Evolutionary conservation across 2,797 vertebrate genomes (phyloP).

Genomic region (Sandelia bainsii): DNA sequence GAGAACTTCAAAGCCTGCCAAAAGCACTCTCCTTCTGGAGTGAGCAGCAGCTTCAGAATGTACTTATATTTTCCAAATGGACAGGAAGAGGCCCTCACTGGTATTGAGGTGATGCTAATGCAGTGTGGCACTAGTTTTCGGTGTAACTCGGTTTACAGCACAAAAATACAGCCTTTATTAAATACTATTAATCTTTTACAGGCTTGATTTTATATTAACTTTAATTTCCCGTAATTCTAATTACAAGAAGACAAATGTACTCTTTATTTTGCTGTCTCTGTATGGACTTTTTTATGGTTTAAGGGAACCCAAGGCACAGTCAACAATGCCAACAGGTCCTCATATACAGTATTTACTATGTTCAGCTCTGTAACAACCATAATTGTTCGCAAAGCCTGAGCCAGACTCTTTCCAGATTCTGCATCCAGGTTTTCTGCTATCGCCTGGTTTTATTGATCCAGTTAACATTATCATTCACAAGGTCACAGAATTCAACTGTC

Average conservation of each 20-base stretch:
- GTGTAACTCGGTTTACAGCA: conserved; percentile 56
- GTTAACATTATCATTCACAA: conserved; percentile 65
- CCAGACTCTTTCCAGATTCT: conserved; percentile 69
- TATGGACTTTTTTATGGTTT: conserved; percentile 62
- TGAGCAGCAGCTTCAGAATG: conserved; percentile 80
- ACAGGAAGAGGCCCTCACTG: conserved; percentile 80
- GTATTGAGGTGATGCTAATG: conserved; percentile 83
- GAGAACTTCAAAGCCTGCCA: conserved; percentile 85
- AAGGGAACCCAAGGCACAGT: conserved; percentile 38
- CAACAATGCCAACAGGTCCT: conserved; percentile 67
- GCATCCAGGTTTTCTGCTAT: conserved; percentile 57
- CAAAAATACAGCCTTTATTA: conserved; percentile 62
- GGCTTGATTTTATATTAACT: conserved; percentile 52
- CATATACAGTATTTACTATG: conserved; percentile 53
- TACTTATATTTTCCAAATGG: conserved; percentile 87
- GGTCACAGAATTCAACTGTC: conserved; percentile 64
- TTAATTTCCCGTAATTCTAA: conserved; percentile 63
- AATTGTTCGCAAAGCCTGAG: conserved; percentile 60
- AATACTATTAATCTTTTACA: conserved; percentile 68
- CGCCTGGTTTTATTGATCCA: conserved; percentile 78
- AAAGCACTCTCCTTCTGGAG: conserved; percentile 83
- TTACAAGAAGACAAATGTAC: conserved; percentile 47
- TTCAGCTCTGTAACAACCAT: conserved; percentile 46
- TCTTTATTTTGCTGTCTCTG: conserved; percentile 56
- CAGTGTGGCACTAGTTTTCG: conserved; percentile 62